Base-by-base conservation (phyloP, 2,888 invertebrate species). In the Archaeoteleia sp. region DNA sequence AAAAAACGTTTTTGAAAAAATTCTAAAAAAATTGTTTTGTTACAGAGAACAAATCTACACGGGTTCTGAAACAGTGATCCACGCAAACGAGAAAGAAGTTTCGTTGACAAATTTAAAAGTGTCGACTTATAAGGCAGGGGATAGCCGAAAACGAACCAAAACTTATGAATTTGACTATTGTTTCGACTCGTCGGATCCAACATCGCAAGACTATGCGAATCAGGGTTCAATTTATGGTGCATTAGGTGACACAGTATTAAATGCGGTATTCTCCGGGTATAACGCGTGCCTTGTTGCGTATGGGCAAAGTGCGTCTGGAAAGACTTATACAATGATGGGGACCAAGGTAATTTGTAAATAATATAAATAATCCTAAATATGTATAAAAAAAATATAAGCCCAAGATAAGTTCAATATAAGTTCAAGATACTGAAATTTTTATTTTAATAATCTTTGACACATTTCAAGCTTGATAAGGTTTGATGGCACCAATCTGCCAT, bases 141-240 rank as follows among this genome's bases (percentile, higher is more conserved):
- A 91, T 80, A 91, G 91, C 76, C 87, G 91, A 3, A 89, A 90
- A 78, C 87, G 91, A 30, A 87, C 88, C 13, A 87, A 90, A 17
- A 86, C 88, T 68, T 91, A 91, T 80, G 86, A 87, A 70, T 91
- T 91, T 60, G 91, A 91, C 80, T 90, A 88, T 75, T 90, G 90
- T 15, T 91, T 90, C 75, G 88, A 89, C 74, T 89, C 90, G 67
- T 86, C 87, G 20, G 86, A 88, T 29, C 78, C 84, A 1, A 86
- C 85, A 43, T 84, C 87, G 17, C 86, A 87, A 49, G 86, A 86
- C 72, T 87, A 88, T 78, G 87, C 88, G 2, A 86, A 88, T 6
- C 89, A 89, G 73, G 86, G 87, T 70, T 88, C 91, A 91, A 87
- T 93, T 45, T 93, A 91, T 80, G 87, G 89, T 54, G 88, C 88